Evolutionary conservation across 2,113 vertebrate species (phyloP), one percentile per base, ranked within the genome.

Genomic region (Zingel zingel): DNA sequence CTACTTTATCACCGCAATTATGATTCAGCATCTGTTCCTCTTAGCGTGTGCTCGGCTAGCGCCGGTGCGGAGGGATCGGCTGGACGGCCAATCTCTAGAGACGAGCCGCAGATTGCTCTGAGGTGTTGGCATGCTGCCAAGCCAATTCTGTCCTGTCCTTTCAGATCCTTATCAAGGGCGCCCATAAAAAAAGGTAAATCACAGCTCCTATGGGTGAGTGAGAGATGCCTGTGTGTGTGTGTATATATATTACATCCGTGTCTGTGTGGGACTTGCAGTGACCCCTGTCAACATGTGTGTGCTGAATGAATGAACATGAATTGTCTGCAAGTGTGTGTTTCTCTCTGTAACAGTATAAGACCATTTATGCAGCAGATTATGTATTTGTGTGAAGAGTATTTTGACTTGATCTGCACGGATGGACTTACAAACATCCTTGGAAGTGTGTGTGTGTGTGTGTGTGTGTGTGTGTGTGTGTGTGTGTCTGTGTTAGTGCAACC

Each of bases 111-210:
- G 89, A 90, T 86, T 90, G 91, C 86, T 85, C 84, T 39, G 79
- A 90, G 92, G 84, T 78, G 84, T 56, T 92, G 94, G 94, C 86
- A 54, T 1, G 13, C 70, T 58, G 88, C 94, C 93, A 94, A 91
- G 86, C 83, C 88, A 91, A 91, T 92, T 91, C 78, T 79, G 77
- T 65, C 71, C 86, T 79, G 88, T 92, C 93, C 92, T 93, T 84
- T 91, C 81, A 86, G 90, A 94, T 94, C 82, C 84, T 86, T 89
- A 93, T 92, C 92, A 93, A 93, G 85, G 90, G 81, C 82, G 27
- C 51, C 77, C 65, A 82, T 83, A 88, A 90, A 88, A 83, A 87
- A 91, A 88, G 89, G 71, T 89, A 90, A 91, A 91, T 82, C 86
- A 76, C 78, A 76, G 90, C 75, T 57, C 47, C 67, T 27, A 47